Conservation (phyloP, 2,888 invertebrate genomes). For the Megaustenia siamemsis region DNA sequence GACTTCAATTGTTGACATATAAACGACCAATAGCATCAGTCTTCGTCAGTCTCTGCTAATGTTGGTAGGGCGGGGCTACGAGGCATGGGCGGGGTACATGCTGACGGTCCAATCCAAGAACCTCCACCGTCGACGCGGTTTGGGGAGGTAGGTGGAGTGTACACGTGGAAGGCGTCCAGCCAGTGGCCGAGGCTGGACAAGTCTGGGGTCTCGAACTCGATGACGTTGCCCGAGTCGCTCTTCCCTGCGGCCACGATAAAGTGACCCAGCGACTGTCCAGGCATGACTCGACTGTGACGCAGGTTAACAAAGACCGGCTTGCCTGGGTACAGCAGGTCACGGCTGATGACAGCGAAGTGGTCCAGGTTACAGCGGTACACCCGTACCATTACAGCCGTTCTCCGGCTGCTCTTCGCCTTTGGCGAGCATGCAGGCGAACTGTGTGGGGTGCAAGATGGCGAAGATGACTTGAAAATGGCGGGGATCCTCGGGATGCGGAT, state of each 20-base stretch:
- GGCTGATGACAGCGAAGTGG: constrained; percentile 50
- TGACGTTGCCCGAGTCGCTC: constrained; percentile 44
- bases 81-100: constrained; percentile 41
- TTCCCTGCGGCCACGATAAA: constrained; percentile 46
- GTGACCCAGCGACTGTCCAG: constrained; percentile 44
- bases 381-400: constrained; percentile 39
- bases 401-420: background rate
- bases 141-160: constrained; percentile 51
- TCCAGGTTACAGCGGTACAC: constrained; percentile 50
- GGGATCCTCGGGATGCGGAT: background rate
- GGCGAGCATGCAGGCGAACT: constrained; percentile 6
- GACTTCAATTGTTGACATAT: too few relatives aligned
- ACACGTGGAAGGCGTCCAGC: constrained; percentile 49
- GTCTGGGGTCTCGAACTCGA: constrained; percentile 49
- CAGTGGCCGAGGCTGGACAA: constrained; percentile 42
- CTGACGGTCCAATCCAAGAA: background rate
- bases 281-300: constrained; percentile 41
- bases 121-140: constrained; percentile 14
- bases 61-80: constrained; percentile 50
- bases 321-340: constrained; percentile 44
- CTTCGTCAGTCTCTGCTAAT: constrained; percentile 48
- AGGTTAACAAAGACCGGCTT: constrained; percentile 48
- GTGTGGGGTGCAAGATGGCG: background rate
- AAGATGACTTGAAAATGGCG: background rate
- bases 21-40: too few relatives aligned